Percentiles rank a stretch among this genome's conserved stretches.
Evolutionary conservation across 1,140 invertebrate genomes (phyloP).

Genomic region (Bathynomus jamesi): DNA sequence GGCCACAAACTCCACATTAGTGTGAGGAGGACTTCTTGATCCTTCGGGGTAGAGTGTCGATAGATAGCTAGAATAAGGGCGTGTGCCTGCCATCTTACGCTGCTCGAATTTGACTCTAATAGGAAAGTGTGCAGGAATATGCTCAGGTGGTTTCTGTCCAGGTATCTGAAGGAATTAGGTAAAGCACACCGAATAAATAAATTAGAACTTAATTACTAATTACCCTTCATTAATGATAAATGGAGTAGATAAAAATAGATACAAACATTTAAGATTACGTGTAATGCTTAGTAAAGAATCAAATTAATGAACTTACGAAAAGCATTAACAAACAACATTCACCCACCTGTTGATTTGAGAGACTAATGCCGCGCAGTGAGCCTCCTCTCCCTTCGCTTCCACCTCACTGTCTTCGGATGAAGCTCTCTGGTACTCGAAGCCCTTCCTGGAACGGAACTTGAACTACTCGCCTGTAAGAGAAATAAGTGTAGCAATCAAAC

Average conservation of each 20-base stretch:
- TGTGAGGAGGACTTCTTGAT: constrained; percentile 71
- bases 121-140: constrained; percentile 85
- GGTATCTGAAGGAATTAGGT: constrained; percentile 11
- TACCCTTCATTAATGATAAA: not conserved
- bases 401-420: constrained; percentile 54
- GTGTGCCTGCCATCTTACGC: constrained; percentile 92
- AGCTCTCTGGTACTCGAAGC: constrained; percentile 21
- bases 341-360: constrained; percentile 36
- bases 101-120: constrained; percentile 84
- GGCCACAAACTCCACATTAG: constrained; percentile 88
- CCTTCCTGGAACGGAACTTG: not conserved
- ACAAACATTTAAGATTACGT: too few relatives aligned
- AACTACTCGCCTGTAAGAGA: not conserved
- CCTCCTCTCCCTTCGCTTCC: constrained; percentile 60
- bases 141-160: constrained; percentile 39
- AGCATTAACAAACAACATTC: constrained; percentile 64
- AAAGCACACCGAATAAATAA: not conserved
- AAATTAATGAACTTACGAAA: not conserved
- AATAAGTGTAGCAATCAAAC: too few relatives aligned
- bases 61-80: constrained; percentile 74
- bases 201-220: not conserved
- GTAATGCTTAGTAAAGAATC: too few relatives aligned
- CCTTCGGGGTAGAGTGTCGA: constrained; percentile 65
- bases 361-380: constrained; percentile 52
- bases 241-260: too few relatives aligned